Conservation (phyloP, 1,140 invertebrate genomes). For the Conopomorpha cramerella region DNA sequence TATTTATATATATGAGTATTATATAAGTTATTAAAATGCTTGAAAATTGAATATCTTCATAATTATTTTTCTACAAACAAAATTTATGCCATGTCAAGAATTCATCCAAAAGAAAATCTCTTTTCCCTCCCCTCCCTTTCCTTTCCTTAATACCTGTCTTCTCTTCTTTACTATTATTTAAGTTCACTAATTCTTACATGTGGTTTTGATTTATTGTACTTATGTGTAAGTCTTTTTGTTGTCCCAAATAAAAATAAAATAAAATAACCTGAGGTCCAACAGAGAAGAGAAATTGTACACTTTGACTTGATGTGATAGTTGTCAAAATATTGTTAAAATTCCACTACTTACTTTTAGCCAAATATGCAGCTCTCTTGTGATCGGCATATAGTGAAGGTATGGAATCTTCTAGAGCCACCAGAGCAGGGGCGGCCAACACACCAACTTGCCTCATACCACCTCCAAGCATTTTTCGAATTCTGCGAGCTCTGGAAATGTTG, state of each 20-base stretch:
- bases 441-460: conserved; percentile 92
- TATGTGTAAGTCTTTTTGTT: too few species aligned
- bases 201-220: neutral
- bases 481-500: conserved; percentile 64
- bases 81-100: too few species aligned
- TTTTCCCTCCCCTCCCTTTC: too few species aligned
- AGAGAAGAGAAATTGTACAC: neutral
- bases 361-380: conserved; percentile 70
- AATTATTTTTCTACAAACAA: too few species aligned
- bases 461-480: conserved; percentile 84
- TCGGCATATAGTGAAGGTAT: conserved; percentile 73
- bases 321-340: too few species aligned
- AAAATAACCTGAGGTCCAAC: neutral
- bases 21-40: too few species aligned
- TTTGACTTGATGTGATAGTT: too few species aligned
- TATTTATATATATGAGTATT: neutral
- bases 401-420: conserved; percentile 79
- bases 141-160: too few species aligned
- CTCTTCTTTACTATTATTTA: too few species aligned
- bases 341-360: conserved; percentile 72
- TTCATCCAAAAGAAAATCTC: too few species aligned
- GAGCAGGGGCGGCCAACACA: conserved; percentile 84
- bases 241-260: neutral
- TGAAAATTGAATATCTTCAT: too few species aligned
- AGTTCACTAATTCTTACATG: too few species aligned